These are phyloP conservation scores for Hystrix cristata DNA, from an alignment of 2,113 vertebrate species.

Conservation along the genomic window DNA sequence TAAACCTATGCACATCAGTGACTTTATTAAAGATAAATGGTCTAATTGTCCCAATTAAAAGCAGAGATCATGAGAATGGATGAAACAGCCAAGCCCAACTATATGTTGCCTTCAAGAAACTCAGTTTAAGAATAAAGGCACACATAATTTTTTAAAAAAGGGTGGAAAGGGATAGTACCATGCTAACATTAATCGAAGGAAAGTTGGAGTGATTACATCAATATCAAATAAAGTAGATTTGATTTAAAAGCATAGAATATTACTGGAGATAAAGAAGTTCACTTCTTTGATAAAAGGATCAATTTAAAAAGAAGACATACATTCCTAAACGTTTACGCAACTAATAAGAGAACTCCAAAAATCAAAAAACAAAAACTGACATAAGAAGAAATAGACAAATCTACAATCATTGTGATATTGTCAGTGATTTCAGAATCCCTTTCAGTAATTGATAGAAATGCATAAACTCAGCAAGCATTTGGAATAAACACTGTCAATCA, in stretches of 20 bases:
- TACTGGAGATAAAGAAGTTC: neutral
- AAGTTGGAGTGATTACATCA: neutral
- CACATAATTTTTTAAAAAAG: neutral
- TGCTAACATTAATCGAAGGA: neutral
- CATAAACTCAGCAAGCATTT: neutral
- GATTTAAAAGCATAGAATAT: constrained; percentile 24
- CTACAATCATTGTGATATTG: neutral
- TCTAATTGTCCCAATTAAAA: neutral
- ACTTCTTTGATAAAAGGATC: constrained; percentile 24
- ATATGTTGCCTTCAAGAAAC: neutral
- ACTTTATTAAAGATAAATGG: constrained; percentile 2
- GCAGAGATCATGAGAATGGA: neutral
- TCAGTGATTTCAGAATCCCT: neutral
- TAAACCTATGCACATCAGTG: neutral
- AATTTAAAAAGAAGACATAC: neutral
- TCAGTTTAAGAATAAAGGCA: constrained; percentile 42
- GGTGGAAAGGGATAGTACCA: neutral
- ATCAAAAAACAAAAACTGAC: neutral
- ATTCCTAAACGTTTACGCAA: constrained; percentile 25
- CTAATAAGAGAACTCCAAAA: constrained; percentile 38
- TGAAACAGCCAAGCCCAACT: constrained; percentile 28
- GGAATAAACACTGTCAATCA: neutral
- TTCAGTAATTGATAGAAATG: neutral
- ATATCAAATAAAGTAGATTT: neutral
- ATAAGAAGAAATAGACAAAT: constrained; percentile 11